phyloP scores from a whole-genome alignment of 2,113 vertebrate species.

The Balaenoptera acutorostrata region DNA sequence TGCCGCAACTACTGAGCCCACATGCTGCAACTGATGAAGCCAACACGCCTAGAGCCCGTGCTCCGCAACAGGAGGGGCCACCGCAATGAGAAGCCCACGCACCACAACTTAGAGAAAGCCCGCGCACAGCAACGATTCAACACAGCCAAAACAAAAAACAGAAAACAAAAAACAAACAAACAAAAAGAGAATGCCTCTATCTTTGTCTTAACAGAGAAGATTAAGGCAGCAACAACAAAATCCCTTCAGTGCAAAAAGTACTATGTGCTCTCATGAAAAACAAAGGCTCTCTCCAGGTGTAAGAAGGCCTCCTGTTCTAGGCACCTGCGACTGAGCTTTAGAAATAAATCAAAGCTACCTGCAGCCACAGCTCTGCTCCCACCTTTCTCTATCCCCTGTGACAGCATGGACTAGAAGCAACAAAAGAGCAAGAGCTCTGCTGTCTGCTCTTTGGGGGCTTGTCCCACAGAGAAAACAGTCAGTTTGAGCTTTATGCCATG shows the following conservation, averaged over 20 bases:
- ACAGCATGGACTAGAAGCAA: not conserved
- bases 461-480: not conserved
- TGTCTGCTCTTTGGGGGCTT: not conserved
- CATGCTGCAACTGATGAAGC: too few species aligned
- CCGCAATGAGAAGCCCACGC: too few species aligned
- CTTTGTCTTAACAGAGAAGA: not conserved
- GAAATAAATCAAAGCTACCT: not conserved
- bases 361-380: not conserved
- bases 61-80: too few species aligned
- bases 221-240: not conserved
- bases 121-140: too few species aligned
- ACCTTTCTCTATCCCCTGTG: not conserved
- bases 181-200: not conserved
- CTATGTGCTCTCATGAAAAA: not conserved
- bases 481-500: not conserved
- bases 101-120: too few species aligned
- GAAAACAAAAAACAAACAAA: too few species aligned
- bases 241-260: not conserved
- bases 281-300: not conserved
- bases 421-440: not conserved
- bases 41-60: too few species aligned
- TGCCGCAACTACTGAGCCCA: too few species aligned
- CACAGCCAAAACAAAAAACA: too few species aligned
- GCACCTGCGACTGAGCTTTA: not conserved
- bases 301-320: not conserved